Base-by-base conservation (phyloP, 2,113 vertebrate genomes). In the Barbus barbus region DNA sequence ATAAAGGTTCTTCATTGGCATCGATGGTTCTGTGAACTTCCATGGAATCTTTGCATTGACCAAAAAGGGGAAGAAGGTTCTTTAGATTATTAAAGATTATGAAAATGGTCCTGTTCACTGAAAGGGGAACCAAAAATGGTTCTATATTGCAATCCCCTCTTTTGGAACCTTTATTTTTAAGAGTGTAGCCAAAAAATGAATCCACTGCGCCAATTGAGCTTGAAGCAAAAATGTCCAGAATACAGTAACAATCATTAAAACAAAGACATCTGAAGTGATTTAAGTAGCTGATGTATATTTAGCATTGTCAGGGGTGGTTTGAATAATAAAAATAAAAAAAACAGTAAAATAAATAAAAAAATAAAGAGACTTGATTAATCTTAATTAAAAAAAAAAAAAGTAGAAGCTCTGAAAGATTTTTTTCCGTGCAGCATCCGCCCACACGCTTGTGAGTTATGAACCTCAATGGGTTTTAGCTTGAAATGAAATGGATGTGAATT, bases 401-500 rank as follows among this genome's bases (percentile, higher is more conserved):
- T 41, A 22, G 58, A 61, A 16, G 77, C 53, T 44, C 44, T 56
- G 48, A 24, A 60, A 14, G 1, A 12, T 80, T 67, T 28, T 6
- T n/a, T 31, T 11, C 24, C 7, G 26, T 4, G 26, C 38, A n/a
- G 24, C 44, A 22, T 61, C 36, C 80, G 71, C 44, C 83, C 83
- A 89, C 84, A 86, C 83, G 53, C 72, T 46, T 36, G 22, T 1
- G 26, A 80, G 44, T 51, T 1, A n/a, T 24, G 20, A 48, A 78
- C 48, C 74, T 31, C 85, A 73, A 89, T 83, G 89, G 79, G 77
- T 74, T 87, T n/a, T 46, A 86, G 86, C 85, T 73, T 76, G 81
- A 89, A 80, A 90, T 91, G 89, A 93, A 93, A 93, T 92, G 90
- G 85, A 91, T 89, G 85, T 93, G 93, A 94, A 95, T 94, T 92